A percentile compares a stretch with the other conserved stretches of the same genome.
These are phyloP conservation scores for Trissolcus brochymenae DNA, from an alignment of 2,888 invertebrate species.

Conservation along the genomic window DNA sequence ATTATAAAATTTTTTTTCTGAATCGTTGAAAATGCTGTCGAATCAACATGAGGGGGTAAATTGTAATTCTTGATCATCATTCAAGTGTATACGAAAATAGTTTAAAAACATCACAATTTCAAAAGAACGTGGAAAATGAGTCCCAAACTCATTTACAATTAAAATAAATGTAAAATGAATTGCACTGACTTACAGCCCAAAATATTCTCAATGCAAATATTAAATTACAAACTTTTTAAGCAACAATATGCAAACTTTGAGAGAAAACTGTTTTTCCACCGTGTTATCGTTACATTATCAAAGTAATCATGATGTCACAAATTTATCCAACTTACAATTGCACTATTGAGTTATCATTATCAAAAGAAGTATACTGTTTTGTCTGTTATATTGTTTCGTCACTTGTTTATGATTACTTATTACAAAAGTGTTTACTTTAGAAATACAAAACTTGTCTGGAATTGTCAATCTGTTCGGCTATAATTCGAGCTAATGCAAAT, in stretches of 20 bases:
- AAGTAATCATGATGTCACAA: too few relatives aligned
- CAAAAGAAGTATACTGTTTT: slow-evolving; percentile 12
- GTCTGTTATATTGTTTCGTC: slow-evolving; percentile 12
- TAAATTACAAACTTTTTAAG: too few relatives aligned
- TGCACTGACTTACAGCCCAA: too few relatives aligned
- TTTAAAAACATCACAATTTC: too few relatives aligned
- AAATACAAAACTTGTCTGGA: slow-evolving; percentile 33
- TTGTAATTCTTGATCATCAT: not conserved
- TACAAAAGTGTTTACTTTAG: slow-evolving; percentile 30
- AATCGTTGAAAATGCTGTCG: slow-evolving; percentile 29
- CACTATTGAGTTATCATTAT: slow-evolving; percentile 5
- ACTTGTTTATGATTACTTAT: slow-evolving; percentile 3
- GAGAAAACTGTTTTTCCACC: too few relatives aligned
- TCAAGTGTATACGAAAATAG: too few relatives aligned
- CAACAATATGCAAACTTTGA: too few relatives aligned
- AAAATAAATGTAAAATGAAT: too few relatives aligned
- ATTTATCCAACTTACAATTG: slow-evolving; percentile 1
- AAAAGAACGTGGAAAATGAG: too few relatives aligned
- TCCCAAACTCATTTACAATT: too few relatives aligned
- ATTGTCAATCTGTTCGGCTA: slow-evolving; percentile 11
- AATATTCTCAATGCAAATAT: too few relatives aligned
- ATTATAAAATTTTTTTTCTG: slow-evolving; percentile 27
- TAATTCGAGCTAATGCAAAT: slow-evolving; percentile 23
- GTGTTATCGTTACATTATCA: too few relatives aligned
- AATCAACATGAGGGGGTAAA: slow-evolving; percentile 17